Conservation (phyloP, 2,797 vertebrate genomes). For the Thaleichthys pacificus region DNA sequence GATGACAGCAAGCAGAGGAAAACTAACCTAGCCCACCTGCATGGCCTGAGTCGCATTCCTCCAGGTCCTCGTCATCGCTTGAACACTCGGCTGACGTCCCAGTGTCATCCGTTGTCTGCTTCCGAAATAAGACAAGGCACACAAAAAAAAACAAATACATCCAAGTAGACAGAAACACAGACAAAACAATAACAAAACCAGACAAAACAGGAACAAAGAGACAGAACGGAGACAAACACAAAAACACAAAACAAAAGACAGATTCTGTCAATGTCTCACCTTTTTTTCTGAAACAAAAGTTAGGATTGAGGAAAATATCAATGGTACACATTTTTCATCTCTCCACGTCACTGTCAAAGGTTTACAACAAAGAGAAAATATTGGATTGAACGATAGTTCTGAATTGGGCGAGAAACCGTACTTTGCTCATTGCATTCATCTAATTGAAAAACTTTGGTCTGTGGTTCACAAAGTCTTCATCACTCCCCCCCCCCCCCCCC, state of each 20-base stretch:
- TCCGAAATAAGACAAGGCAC: conserved; percentile 33
- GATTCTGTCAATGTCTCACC: neutral
- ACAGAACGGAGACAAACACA: neutral
- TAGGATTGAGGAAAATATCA: neutral
- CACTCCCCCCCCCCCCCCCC: conserved; percentile 21
- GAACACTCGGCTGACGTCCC: conserved; percentile 97
- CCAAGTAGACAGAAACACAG: conserved; percentile 31
- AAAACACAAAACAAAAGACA: conserved; percentile 2
- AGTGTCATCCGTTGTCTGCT: conserved; percentile 83
- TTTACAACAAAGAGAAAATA: neutral
- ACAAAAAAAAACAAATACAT: conserved; percentile 57
- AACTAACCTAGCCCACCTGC: conserved; percentile 99
- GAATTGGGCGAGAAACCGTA: neutral
- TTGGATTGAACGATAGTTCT: conserved; percentile 2
- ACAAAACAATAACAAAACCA: neutral
- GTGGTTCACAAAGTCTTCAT: conserved; percentile 20
- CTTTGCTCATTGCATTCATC: conserved; percentile 4
- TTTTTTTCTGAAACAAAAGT: conserved; percentile 1
- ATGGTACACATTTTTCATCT: neutral
- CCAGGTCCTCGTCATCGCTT: conserved; percentile 97
- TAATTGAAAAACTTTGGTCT: conserved; percentile 30
- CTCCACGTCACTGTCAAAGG: neutral
- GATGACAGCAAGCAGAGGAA: conserved; percentile 85
- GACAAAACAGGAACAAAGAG: conserved; percentile 21
- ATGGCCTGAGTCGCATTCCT: conserved; percentile 92